Base-by-base conservation (phyloP, 64 coral and sea anemone genomes). In the Stylophora pistillata region DNA sequence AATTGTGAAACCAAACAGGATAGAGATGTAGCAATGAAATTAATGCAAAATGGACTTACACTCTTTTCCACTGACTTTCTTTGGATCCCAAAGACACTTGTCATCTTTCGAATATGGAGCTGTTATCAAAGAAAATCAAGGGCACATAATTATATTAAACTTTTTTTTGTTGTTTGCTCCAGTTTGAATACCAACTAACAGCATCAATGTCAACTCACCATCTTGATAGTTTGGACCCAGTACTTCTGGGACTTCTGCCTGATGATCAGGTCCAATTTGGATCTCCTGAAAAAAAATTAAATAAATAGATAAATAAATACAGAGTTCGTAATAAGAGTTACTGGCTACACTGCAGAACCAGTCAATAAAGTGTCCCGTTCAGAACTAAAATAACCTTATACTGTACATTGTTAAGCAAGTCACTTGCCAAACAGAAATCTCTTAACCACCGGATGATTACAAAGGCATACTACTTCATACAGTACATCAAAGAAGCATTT, bases 31-130 rank as follows among this genome's bases (percentile, higher is more conserved):
- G 37, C 37, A 47, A 47, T 47, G 37, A 47, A 47, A 47, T 47
- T 3, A 47, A 47, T 4, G 37, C 3, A 47, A 47, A 47, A 55
- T 64, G 23, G 25, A 87, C 96, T 98, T 95, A 98, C 96, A 92
- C 82, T 98, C 93, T 53, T 92, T 86, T 64, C 81, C 96, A 90
- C 55, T 92, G 54, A 98, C 81, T 74, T 92, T 92, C 53, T 74
- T 86, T 13, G 96, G 96, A 77, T 94, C 95, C 96, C 96, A 98
- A 65, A 98, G 83, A 57, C 96, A 98, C 80, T 98, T 98, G 63
- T 94, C 93, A 68, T 87, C 86, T 59, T 91, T 90, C 57, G 58
- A 31, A 57, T 95, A 82, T 17, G 68, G 80, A 78, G 76, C 90
- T 92, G 58, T 54, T 54, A 31, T 61, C 10, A 63, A 86, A 9